Evolutionary conservation across 2,113 vertebrate genomes (phyloP).

Genomic region (Sebastes fasciatus): DNA sequence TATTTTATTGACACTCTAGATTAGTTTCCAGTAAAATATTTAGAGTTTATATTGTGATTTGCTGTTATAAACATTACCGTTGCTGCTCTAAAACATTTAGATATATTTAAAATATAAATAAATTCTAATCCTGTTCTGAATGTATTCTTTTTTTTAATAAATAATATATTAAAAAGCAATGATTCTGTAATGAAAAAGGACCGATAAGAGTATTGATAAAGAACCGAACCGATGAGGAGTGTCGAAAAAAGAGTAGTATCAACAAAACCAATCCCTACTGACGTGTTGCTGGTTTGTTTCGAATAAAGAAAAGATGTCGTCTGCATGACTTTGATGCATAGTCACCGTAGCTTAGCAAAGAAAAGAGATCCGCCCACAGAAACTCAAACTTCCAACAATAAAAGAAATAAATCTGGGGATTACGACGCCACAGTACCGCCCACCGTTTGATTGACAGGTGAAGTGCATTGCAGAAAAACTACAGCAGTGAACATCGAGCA

Average conservation of each 20-base stretch:
- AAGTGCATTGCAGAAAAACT: neutral
- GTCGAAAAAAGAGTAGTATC: too few relatives aligned
- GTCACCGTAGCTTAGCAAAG: neutral
- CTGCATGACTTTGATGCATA: neutral
- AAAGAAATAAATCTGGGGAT: neutral
- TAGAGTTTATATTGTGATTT: neutral
- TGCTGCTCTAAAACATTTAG: too few relatives aligned
- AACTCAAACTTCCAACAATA: constrained; percentile 12
- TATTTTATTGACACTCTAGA: too few relatives aligned
- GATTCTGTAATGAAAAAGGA: too few relatives aligned
- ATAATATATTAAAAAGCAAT: too few relatives aligned
- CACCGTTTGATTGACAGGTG: constrained; percentile 8
- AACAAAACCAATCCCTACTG: neutral
- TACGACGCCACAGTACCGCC: neutral
- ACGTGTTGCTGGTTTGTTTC: neutral
- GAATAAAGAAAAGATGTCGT: neutral
- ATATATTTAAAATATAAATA: too few relatives aligned
- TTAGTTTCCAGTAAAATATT: neutral
- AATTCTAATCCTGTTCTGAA: too few relatives aligned
- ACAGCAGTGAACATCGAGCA: neutral
- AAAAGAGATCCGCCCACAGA: neutral
- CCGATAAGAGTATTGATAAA: too few relatives aligned
- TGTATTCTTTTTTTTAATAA: too few relatives aligned
- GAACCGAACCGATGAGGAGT: too few relatives aligned
- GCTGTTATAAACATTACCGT: too few relatives aligned